These are phyloP conservation scores for Petaurus breviceps DNA, from an alignment of 2,113 vertebrate genomes.

Conservation along the genomic window DNA sequence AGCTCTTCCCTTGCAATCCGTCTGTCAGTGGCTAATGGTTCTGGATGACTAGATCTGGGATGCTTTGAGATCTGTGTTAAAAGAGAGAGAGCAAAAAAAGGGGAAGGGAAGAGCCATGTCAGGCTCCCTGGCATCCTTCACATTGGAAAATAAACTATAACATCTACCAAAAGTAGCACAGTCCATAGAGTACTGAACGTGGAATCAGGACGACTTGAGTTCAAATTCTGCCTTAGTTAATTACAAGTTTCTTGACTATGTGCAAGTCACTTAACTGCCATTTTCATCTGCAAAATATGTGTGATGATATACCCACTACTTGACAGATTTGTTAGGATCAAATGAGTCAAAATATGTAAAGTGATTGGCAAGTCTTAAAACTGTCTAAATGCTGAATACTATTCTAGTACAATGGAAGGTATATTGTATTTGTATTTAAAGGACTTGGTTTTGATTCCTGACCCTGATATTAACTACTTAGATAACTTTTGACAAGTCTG, in stretches of 20 bases:
- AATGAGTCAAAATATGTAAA: not conserved
- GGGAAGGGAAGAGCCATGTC: not conserved
- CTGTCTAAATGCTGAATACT: not conserved
- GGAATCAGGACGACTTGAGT: not conserved
- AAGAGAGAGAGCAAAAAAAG: not conserved
- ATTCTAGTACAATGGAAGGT: not conserved
- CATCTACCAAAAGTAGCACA: not conserved
- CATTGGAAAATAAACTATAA: not conserved
- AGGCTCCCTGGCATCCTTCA: not conserved
- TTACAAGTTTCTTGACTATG: not conserved
- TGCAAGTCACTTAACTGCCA: not conserved
- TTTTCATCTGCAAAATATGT: not conserved
- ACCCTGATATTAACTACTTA: too few relatives aligned
- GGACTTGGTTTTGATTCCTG: too few relatives aligned
- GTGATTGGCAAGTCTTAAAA: not conserved
- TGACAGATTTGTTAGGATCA: not conserved
- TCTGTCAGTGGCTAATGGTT: not conserved
- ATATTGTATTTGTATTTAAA: too few relatives aligned
- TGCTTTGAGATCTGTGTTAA: not conserved
- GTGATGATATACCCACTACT: not conserved
- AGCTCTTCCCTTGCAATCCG: not conserved
- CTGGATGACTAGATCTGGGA: not conserved
- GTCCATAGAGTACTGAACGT: not conserved
- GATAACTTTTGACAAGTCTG: too few relatives aligned
- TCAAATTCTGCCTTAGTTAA: not conserved